Percentiles rank a stretch among this genome's conserved stretches.
phyloP scores from a whole-genome alignment of 1,140 invertebrate genomes.

The Atopsyche davidsoni region DNA sequence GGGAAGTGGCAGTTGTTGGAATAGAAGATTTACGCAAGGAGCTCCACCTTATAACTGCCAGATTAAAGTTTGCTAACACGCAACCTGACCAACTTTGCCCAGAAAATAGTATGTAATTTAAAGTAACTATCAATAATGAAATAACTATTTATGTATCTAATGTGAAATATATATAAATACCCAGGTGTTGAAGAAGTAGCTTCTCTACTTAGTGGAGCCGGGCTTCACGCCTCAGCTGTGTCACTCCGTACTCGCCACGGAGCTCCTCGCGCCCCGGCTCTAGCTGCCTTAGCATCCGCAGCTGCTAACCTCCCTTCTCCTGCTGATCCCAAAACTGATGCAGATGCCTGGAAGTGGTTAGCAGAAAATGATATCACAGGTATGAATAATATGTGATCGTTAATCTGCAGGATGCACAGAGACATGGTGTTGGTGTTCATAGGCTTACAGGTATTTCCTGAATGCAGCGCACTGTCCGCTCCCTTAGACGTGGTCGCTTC shows the following conservation, averaged over 20 bases:
- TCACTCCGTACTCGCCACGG: constrained; percentile 11
- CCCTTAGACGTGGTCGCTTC: too few relatives aligned
- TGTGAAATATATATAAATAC: not conserved
- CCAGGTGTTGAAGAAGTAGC: constrained; percentile 27
- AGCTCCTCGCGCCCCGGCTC: constrained; percentile 20
- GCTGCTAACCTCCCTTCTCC: constrained; percentile 17
- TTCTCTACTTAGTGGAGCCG: constrained; percentile 23
- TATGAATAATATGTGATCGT: too few relatives aligned
- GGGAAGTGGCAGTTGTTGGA: constrained; percentile 24
- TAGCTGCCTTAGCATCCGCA: constrained; percentile 21
- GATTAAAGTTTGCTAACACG: constrained; percentile 27
- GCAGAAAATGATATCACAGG: constrained; percentile 28
- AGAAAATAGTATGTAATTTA: constrained; percentile 17
- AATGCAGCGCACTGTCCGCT: too few relatives aligned
- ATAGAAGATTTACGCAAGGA: constrained; percentile 26
- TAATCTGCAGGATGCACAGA: too few relatives aligned
- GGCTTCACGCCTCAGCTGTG: constrained; percentile 22
- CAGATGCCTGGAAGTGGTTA: constrained; percentile 24
- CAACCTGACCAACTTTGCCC: constrained; percentile 27
- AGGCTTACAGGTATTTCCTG: too few relatives aligned
- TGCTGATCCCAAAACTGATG: constrained; percentile 12
- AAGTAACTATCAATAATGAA: not conserved
- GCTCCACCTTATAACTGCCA: constrained; percentile 23
- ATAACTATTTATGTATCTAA: too few relatives aligned
- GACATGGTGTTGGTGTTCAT: too few relatives aligned